Evolutionary conservation across 1,140 invertebrate species (phyloP).

Genomic region (Cotesia glomerata): DNA sequence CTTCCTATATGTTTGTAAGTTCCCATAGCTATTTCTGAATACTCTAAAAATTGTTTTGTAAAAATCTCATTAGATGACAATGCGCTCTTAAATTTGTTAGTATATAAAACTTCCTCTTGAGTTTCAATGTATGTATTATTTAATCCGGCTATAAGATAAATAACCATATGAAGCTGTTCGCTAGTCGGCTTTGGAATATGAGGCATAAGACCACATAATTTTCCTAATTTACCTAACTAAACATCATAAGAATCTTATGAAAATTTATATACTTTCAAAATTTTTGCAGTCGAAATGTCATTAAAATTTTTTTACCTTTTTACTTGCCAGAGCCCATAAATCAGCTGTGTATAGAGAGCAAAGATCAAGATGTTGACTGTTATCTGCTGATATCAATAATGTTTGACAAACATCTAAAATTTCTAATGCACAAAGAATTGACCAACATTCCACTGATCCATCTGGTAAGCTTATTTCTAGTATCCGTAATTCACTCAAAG

Average conservation of each 20-base stretch:
- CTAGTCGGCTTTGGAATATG: conserved; percentile 77
- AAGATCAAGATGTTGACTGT: conserved; percentile 67
- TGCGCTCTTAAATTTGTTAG: conserved; percentile 88
- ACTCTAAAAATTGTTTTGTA: conserved; percentile 88
- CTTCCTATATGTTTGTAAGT: conserved; percentile 95
- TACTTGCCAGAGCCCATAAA: conserved; percentile 89
- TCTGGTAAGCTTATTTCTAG: conserved; percentile 78
- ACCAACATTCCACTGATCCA: conserved; percentile 91
- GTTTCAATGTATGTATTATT: conserved; percentile 68
- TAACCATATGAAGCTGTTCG: conserved; percentile 87
- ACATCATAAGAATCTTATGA: conserved; percentile 34
- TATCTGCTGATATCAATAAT: conserved; percentile 69
- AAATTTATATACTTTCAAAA: background rate
- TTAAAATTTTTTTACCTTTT: conserved; percentile 72
- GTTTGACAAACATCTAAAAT: conserved; percentile 80
- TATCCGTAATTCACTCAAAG: conserved; percentile 79
- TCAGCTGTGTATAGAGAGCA: conserved; percentile 89
- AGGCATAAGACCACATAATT: conserved; percentile 90
- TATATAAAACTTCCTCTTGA: conserved; percentile 70
- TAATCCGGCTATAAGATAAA: conserved; percentile 89
- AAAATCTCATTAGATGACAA: conserved; percentile 89
- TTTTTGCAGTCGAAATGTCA: conserved; percentile 7
- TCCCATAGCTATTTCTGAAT: conserved; percentile 93
- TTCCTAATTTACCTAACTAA: conserved; percentile 83
- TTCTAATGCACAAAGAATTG: conserved; percentile 90